phyloP scores from a whole-genome alignment of 2,888 invertebrate genomes.

The Gisinianus flammeolus region DNA sequence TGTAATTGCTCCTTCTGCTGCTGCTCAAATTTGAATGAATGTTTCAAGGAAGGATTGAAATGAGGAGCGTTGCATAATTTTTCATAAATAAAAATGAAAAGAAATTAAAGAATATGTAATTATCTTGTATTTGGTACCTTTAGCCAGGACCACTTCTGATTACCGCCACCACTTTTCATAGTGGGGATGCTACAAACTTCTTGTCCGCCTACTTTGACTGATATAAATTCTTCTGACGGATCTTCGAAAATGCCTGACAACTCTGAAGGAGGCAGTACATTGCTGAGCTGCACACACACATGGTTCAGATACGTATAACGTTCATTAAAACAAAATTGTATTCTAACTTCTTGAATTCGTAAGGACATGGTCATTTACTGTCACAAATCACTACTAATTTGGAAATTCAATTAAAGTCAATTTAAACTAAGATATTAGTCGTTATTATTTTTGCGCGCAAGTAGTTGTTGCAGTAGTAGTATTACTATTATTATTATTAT shows the following conservation, averaged over 20 bases:
- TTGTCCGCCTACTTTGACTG: conserved; percentile 10
- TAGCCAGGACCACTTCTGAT: background rate
- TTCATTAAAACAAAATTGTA: background rate
- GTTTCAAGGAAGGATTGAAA: background rate
- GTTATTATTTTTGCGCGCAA: background rate
- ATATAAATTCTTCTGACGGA: background rate
- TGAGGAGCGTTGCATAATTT: background rate
- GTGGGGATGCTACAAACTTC: background rate
- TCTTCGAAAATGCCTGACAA: conserved; percentile 6
- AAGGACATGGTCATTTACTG: background rate
- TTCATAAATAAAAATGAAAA: background rate
- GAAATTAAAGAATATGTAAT: background rate
- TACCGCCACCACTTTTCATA: background rate
- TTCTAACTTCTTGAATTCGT: background rate
- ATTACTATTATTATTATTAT: background rate
- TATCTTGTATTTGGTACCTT: background rate
- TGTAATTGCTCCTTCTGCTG: too few species aligned
- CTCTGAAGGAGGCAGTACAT: conserved; percentile 2
- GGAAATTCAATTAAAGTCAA: background rate
- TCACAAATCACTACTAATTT: background rate
- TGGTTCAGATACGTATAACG: background rate
- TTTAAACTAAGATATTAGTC: background rate
- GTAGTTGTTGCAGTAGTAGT: background rate
- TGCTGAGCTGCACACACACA: background rate
- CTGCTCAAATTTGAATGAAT: background rate